Percentiles rank a stretch among this genome's conserved stretches.
Evolutionary conservation across 2,113 vertebrate genomes (phyloP).

Genomic region (Leptosomus discolor): DNA sequence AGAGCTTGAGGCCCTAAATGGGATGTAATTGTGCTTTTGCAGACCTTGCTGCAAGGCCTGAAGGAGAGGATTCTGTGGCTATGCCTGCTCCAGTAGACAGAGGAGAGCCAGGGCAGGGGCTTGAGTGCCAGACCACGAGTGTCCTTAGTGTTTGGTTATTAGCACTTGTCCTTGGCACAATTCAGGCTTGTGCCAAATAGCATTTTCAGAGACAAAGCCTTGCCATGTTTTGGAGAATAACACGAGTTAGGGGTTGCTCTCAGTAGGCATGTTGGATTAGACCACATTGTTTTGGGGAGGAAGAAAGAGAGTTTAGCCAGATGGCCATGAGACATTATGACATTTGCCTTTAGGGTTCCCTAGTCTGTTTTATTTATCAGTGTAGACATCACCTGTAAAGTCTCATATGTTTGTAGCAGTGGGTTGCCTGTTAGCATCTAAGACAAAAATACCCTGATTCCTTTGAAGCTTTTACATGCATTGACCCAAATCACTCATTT

Average conservation of each 20-base stretch:
- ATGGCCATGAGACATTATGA: background rate
- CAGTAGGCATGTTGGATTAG: background rate
- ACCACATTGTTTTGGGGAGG: background rate
- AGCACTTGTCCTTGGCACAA: background rate
- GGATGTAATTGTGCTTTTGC: background rate
- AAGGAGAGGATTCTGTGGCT: background rate
- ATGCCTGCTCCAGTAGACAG: background rate
- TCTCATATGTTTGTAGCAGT: conserved; percentile 29
- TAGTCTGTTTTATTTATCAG: conserved; percentile 14
- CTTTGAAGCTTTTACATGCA: conserved; percentile 24
- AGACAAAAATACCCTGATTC: conserved; percentile 21
- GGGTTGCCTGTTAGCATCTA: conserved; percentile 19
- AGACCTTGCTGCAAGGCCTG: background rate
- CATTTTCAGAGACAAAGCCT: background rate
- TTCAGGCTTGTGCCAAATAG: background rate
- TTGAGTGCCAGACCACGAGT: background rate
- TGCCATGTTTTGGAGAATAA: background rate
- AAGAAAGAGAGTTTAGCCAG: background rate
- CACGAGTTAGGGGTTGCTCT: background rate
- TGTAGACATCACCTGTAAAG: conserved; percentile 29
- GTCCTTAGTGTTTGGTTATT: background rate
- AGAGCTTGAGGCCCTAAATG: background rate
- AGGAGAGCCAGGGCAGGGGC: fast-evolving
- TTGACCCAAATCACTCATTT: conserved; percentile 36
- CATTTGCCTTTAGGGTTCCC: conserved; percentile 22